Base-by-base conservation (phyloP, 2,797 vertebrate species). In the Echiichthys vipera region DNA sequence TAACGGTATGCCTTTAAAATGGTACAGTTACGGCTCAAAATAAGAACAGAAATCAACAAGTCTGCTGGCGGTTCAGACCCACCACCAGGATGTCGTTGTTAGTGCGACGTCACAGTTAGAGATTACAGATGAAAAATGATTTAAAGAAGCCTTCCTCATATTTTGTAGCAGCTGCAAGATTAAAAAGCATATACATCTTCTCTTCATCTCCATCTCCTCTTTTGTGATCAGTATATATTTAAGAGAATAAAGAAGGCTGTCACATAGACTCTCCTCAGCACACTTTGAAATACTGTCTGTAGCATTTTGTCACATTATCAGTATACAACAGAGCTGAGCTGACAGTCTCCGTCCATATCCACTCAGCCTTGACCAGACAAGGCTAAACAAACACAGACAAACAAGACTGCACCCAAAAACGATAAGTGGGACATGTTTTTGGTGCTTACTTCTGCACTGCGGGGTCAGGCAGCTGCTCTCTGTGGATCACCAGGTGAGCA, bases 401-500 rank as follows among this genome's bases (percentile, higher is more conserved):
- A n/a, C n/a, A 29, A 54, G 22, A 37, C 20, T 36, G 20, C 15
- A 30, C 2, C 24, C 2, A 1, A 10, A 18, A 14, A 25, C 0
- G 4, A 5, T 2, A 14, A 12, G 2, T 29, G 27, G 18, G 4
- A 10, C 0, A 3, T 29, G n/a, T 29, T 6, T 32, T 2, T 7
- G n/a, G 13, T 13, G 32, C 36, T 95, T 94, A 99, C 98, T 97
- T 97, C 89, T 99, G 98, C 83, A 99, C 98, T 0, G 97, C 96
- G 1, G 98, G 98, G 91, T 99, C 98, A 0, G 97, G 97, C 65
- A 99, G 95, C 91, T 98, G 97, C 91, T 99, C 98, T 4, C 97
- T 91, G 92, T 99, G 98, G 89, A 99, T 99, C 81, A 99, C 98
- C 95, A 99, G 96, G 93, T 99, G 98, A 0, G 98, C 98, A 0